Base-by-base conservation (phyloP, 2,888 invertebrate genomes). In the Calameuta pallipes region DNA sequence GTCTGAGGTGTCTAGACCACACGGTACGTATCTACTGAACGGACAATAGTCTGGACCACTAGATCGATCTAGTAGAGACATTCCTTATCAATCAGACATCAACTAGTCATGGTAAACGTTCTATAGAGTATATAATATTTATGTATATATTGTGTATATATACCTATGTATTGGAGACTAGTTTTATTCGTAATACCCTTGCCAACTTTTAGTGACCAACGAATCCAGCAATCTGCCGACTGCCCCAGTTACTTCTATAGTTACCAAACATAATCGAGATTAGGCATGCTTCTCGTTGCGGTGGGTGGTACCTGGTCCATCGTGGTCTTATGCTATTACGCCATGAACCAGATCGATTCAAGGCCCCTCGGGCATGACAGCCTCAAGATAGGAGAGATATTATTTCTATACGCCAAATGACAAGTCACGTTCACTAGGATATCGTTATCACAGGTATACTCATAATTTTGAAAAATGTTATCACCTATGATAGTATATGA, bases 261-360 rank as follows among this genome's bases (percentile, higher is more conserved):
- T 79, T 79, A 79, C 76, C 76, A 79, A 79, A 77, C 77, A 41
- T 30, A 73, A 36, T 74, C 69, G 74, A 78, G 78, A 76, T 78
- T 78, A 75, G 79, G 79, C 76, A 69, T 74, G 79, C 78, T 76
- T 79, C 76, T 79, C 79, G 74, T 75, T 78, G 36, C 81, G 79
- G 82, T 83, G 82, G 83, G 83, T 83, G 83, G 83, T 82, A 78
- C 79, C 76, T 81, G 80, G 80, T 80, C 82, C 82, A 82, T 82
- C 80, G 80, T 73, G 71, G 71, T 34, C 33, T 75, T 75, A 56
- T 9, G 56, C 70, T 68, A 36, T 78, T 78, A 78, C 78, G 78
- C 71, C 78, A 78, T 76, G 73, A 56, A 36, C 78, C 56, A 78
- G 30, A 78, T 71, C 76, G 78, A 78, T 78, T 78, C 78, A 78